Percentiles rank a stretch among this genome's conserved stretches.
These are phyloP conservation scores for Sarotherodon lohbergeri DNA, from an alignment of 2,113 vertebrate genomes.

Conservation along the genomic window DNA sequence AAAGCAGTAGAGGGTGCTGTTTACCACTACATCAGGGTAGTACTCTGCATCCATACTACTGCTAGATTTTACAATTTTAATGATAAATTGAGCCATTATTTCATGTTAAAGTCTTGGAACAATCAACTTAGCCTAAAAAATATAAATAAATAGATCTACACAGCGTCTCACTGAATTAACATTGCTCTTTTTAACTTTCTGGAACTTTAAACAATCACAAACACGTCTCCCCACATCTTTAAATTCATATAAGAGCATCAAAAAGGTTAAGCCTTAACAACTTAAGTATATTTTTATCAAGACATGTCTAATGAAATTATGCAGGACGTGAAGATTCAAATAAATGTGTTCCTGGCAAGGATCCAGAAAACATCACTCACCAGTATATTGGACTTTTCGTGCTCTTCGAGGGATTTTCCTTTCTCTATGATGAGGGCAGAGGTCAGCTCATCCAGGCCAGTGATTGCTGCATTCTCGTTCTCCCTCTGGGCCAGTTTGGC, in stretches of 20 bases:
- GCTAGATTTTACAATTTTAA: not conserved
- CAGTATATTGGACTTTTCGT: conserved; percentile 67
- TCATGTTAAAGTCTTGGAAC: not conserved
- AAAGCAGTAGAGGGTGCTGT: conserved; percentile 14
- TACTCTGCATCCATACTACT: not conserved
- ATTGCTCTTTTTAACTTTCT: not conserved
- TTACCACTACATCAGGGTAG: not conserved
- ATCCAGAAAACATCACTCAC: conserved; percentile 70
- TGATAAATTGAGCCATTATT: not conserved
- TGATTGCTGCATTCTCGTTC: conserved; percentile 18
- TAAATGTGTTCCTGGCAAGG: not conserved
- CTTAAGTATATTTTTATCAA: not conserved
- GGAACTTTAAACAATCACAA: not conserved
- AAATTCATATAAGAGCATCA: not conserved
- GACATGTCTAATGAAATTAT: not conserved
- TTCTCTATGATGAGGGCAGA: conserved; percentile 58
- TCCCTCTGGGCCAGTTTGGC: conserved; percentile 75
- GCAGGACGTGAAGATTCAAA: not conserved
- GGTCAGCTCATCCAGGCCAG: conserved; percentile 51
- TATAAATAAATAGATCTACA: not conserved
- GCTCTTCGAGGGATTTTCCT: conserved; percentile 59
- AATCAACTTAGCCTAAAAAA: not conserved
- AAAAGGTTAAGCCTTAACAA: not conserved
- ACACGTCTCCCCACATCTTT: not conserved
- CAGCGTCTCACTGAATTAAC: not conserved